Percentiles rank a stretch among this genome's conserved stretches.
Conservation (phyloP, 2,888 invertebrate genomes). For the Drosophila phalerata region DNA sequence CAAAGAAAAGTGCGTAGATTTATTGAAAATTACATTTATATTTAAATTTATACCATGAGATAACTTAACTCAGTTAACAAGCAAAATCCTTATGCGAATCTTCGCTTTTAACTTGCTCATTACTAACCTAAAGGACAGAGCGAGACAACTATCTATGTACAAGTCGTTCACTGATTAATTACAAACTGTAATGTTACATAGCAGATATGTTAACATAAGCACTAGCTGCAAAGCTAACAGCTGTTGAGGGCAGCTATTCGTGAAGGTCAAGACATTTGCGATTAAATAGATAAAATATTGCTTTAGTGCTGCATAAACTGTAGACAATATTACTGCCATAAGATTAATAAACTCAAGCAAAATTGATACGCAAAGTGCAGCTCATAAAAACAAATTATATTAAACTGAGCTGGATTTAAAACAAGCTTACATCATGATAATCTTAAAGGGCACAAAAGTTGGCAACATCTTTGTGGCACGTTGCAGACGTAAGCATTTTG, state of each 20-base stretch:
- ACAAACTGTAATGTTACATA: not conserved
- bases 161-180: not conserved
- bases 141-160: not conserved
- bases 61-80: not conserved
- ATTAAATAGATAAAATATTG: not conserved
- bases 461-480: slow-evolving; percentile 20
- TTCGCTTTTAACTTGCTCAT: not conserved
- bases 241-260: not conserved
- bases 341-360: slow-evolving; percentile 25
- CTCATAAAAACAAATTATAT: slow-evolving; percentile 2
- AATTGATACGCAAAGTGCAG: slow-evolving; percentile 3
- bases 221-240: not conserved
- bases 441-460: slow-evolving; percentile 23
- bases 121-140: not conserved
- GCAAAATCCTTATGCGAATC: not conserved
- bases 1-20: not conserved
- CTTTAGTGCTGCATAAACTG: not conserved
- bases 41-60: not conserved
- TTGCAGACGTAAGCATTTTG: slow-evolving; percentile 4
- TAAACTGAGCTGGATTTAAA: slow-evolving; percentile 7
- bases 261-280: not conserved
- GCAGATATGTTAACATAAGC: not conserved
- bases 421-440: slow-evolving; percentile 9
- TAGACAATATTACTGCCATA: not conserved
- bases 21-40: not conserved